Evolutionary conservation across 1,140 invertebrate species (phyloP), one percentile per base, ranked within the genome.

Genomic region (Macrotrachela quadricornifera): DNA sequence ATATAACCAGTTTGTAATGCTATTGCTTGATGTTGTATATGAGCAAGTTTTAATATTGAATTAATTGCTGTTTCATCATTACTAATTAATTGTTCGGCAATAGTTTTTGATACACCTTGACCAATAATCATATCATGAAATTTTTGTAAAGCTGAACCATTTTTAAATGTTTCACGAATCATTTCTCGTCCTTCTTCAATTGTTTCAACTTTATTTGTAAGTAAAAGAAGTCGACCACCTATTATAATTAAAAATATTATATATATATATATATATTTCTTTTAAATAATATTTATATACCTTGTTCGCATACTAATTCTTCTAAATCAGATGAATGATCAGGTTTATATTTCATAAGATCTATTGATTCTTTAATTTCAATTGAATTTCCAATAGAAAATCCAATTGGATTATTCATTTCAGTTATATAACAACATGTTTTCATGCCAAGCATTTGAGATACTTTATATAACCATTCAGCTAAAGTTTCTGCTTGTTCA

Each of bases 351-450:
- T 66, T 58, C 10, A 78, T 63, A 58, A 68, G 68, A 8, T 72
- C 57, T 6, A 78, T 57, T 0, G 72, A 59, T 60, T 78, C 77
- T 9, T 60, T 63, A 13, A 78, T 71, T 63, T 78, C 77, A 6
- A 78, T 61, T 17, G 74, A 67, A 60, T 78, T 77, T 15, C 77
- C 77, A 18, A 77, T 66, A 21, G 59, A 61, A 30, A 56, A 56
- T 8, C 77, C 77, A 38, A 78, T 57, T 0, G 76, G 76, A 21
- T 56, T 51, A 45, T 76, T 67, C 76, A 78, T 78, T 18, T 63
- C 59, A 2, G 75, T 75, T 6, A 78, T 46, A 1, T 76, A 49
- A 11, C 70, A 74, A 11, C 63, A 63, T 6, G 72, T 72, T 36
- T 67, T 66, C 15, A 77, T 71, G 6, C 73, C 73, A 16, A 76